Conservation (phyloP, 2,888 invertebrate genomes). For the Boloria euphrosyne region DNA sequence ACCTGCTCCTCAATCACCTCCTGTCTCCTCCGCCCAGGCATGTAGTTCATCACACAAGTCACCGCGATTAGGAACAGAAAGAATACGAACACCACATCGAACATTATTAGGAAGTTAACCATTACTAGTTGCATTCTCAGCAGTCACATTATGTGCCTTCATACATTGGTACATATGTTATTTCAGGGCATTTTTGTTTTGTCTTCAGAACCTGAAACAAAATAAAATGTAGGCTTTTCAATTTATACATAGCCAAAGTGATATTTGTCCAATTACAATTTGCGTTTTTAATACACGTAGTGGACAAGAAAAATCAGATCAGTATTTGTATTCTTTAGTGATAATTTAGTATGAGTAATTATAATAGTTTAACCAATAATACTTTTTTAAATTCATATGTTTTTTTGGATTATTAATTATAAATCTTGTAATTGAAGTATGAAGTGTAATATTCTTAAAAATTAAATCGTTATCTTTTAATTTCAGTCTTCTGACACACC, state of each 20-base stretch:
- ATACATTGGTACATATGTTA: constrained; percentile 21
- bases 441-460: too few relatives aligned
- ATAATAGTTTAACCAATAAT: too few relatives aligned
- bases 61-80: constrained; percentile 92
- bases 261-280: too few relatives aligned
- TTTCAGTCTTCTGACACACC: too few relatives aligned
- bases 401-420: too few relatives aligned
- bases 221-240: neutral
- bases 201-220: constrained; percentile 43
- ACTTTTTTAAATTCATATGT: too few relatives aligned
- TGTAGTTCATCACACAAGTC: constrained; percentile 91
- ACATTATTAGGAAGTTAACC: constrained; percentile 93
- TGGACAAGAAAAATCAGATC: too few relatives aligned
- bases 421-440: too few relatives aligned
- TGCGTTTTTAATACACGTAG: too few relatives aligned
- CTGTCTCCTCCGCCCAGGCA: constrained; percentile 84
- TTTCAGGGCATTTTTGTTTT: constrained; percentile 36
- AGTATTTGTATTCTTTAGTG: too few relatives aligned
- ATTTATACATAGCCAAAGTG: neutral
- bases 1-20: constrained; percentile 77
- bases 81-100: constrained; percentile 93
- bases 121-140: constrained; percentile 90
- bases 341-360: too few relatives aligned
- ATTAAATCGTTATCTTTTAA: too few relatives aligned
- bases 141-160: constrained; percentile 68